Evolutionary conservation across 2,113 vertebrate species (phyloP).

Genomic region (Struthio camelus): DNA sequence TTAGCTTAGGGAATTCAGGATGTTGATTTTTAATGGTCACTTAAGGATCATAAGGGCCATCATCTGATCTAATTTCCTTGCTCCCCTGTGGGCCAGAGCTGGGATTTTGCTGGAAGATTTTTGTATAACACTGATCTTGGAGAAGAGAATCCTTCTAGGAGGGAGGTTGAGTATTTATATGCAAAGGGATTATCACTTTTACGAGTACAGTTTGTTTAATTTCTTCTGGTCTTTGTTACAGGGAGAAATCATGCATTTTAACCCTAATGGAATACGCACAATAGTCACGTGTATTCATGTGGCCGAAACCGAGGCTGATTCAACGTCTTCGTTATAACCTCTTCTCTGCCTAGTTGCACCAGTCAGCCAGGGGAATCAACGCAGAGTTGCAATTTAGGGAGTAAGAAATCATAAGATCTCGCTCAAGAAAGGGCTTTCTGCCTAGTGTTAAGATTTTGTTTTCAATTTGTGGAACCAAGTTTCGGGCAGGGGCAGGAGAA

Average conservation of each 20-base stretch:
- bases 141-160: neutral
- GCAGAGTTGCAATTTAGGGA: neutral
- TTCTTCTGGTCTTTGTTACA: neutral
- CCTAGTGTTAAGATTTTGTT: neutral
- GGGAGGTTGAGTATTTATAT: neutral
- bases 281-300: neutral
- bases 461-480: neutral
- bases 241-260: neutral
- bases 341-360: neutral
- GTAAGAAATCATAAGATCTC: neutral
- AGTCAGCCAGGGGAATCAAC: neutral
- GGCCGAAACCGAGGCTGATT: neutral
- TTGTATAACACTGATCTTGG: neutral
- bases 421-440: neutral
- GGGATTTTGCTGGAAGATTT: neutral
- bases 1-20: neutral
- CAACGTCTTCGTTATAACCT: neutral
- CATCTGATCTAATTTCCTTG: neutral
- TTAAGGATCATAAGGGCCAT: neutral
- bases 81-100: neutral
- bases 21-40: neutral
- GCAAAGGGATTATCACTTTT: neutral
- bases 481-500: neutral
- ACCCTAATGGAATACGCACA: neutral
- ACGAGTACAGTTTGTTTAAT: neutral